phyloP scores from a whole-genome alignment of 2,113 vertebrate species.

The Myxocyprinus asiaticus region DNA sequence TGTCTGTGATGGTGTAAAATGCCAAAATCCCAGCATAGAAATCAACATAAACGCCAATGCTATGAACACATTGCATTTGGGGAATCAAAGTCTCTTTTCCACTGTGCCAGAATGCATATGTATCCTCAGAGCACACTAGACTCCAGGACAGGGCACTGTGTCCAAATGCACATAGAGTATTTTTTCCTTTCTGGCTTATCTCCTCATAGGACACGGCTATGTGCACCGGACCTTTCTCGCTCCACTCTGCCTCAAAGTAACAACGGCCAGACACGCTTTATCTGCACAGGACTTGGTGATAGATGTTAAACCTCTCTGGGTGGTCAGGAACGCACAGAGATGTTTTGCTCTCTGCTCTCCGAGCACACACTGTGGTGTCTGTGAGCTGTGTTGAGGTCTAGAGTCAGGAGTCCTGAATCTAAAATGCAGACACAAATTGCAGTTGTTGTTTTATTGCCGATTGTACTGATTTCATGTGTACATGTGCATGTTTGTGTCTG shows the following conservation, averaged over 20 bases:
- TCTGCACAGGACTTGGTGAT: conserved; percentile 32
- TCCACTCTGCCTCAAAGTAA: conserved; percentile 36
- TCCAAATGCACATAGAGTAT: conserved; percentile 23
- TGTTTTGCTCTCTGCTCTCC: neutral
- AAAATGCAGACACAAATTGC: conserved; percentile 1
- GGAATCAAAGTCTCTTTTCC: conserved; percentile 6
- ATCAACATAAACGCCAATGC: conserved; percentile 20
- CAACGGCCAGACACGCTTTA: conserved; percentile 20
- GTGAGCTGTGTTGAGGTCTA: conserved; percentile 35
- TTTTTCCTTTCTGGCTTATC: conserved; percentile 28
- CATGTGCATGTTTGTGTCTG: neutral
- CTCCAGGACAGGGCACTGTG: conserved; percentile 41
- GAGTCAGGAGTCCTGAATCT: conserved; percentile 37
- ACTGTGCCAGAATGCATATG: conserved; percentile 14
- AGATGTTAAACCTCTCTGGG: conserved; percentile 31
- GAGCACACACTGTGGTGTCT: conserved; percentile 3
- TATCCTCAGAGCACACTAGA: conserved; percentile 19
- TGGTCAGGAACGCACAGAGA: conserved; percentile 24
- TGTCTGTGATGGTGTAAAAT: conserved; percentile 36
- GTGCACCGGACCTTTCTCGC: neutral
- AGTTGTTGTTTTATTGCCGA: neutral
- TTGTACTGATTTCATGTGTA: neutral
- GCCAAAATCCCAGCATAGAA: conserved; percentile 18
- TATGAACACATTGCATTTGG: neutral
- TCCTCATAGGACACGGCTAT: conserved; percentile 7